A percentile compares a stretch with the other conserved stretches of the same genome.
Conservation (phyloP, 2,113 vertebrate genomes). For the Mesocricetus auratus region DNA sequence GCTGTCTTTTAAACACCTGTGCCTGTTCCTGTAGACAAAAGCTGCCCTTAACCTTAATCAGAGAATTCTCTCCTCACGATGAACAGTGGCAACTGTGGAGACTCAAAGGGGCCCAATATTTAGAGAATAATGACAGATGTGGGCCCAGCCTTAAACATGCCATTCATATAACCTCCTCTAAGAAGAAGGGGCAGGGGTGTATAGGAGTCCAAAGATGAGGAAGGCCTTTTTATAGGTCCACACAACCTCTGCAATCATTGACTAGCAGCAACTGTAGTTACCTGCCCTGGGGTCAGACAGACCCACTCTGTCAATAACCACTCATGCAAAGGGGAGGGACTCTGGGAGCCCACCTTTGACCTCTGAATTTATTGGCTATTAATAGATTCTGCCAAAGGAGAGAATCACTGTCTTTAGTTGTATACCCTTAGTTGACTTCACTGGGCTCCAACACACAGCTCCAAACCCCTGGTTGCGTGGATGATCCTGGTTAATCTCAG, state of each 20-base stretch:
- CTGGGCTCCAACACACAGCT: background rate
- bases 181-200: background rate
- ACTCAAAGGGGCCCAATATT: background rate
- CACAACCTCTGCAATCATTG: too few relatives aligned
- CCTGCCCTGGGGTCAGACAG: background rate
- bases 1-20: background rate
- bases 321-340: background rate
- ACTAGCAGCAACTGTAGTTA: background rate
- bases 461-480: background rate
- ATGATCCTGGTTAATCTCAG: background rate
- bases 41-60: background rate
- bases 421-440: background rate
- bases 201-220: background rate
- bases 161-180: too few relatives aligned
- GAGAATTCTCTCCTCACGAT: background rate
- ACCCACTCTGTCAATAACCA: background rate
- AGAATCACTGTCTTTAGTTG: background rate
- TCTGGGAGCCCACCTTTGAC: background rate
- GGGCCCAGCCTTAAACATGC: background rate
- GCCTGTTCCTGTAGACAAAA: background rate
- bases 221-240: too few relatives aligned
- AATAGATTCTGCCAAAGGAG: background rate
- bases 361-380: background rate
- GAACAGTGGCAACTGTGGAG: background rate
- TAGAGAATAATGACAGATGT: background rate